phyloP scores from a whole-genome alignment of 2,113 vertebrate genomes.

The Microtus oregoni region DNA sequence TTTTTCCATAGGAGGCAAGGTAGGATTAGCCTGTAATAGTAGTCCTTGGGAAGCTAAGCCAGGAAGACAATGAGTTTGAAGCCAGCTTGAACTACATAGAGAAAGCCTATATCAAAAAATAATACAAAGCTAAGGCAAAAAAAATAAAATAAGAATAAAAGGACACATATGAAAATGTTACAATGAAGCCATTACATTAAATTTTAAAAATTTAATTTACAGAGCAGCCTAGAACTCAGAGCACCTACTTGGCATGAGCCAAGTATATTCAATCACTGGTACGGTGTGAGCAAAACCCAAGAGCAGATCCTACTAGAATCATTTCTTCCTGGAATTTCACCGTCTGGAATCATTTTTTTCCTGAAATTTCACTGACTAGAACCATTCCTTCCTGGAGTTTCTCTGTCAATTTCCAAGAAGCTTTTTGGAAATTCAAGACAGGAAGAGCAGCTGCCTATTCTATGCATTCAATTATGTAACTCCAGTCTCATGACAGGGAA shows the following conservation, averaged over 20 bases:
- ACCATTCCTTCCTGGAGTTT: neutral
- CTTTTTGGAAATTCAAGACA: neutral
- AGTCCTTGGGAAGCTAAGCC: neutral
- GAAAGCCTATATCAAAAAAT: neutral
- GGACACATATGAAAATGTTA: neutral
- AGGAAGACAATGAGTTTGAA: neutral
- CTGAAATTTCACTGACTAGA: neutral
- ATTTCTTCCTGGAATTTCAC: neutral
- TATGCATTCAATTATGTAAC: neutral
- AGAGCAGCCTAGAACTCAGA: neutral
- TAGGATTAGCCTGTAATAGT: neutral
- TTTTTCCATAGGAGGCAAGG: neutral
- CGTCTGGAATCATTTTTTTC: neutral
- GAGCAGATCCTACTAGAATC: neutral
- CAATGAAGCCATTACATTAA: neutral
- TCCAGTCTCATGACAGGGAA: neutral
- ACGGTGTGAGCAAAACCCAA: neutral
- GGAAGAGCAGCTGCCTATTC: neutral
- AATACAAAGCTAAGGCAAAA: neutral
- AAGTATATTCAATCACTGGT: neutral
- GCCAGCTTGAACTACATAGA: neutral
- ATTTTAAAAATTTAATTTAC: neutral
- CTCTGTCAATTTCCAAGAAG: neutral
- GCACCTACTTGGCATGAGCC: neutral
- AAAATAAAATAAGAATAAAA: neutral